phyloP scores from a whole-genome alignment of 2,888 invertebrate species.

The Caenorhabditis auriculariae region DNA sequence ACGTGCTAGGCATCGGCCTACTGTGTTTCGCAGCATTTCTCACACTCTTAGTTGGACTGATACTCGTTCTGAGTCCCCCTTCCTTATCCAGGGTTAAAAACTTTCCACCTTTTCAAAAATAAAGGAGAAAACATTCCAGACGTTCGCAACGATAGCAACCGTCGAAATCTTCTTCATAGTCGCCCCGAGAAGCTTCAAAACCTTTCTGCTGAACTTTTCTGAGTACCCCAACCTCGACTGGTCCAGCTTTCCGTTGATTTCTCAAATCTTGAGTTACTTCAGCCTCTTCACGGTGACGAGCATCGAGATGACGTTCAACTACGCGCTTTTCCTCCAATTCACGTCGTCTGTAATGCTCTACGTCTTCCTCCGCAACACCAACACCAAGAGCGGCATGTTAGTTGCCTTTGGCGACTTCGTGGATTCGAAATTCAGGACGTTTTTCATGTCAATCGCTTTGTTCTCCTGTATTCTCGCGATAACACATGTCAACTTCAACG shows the following conservation, averaged over 20 bases:
- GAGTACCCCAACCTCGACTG: constrained; percentile 1
- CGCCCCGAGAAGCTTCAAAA: too few relatives aligned
- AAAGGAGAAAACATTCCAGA: constrained; percentile 9
- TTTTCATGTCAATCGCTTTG: too few relatives aligned
- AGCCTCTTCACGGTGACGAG: constrained; percentile 15
- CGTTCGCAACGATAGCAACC: constrained; percentile 7
- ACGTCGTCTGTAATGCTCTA: constrained; percentile 21
- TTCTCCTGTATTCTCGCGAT: too few relatives aligned
- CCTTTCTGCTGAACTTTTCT: constrained; percentile 1
- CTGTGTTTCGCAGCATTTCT: constrained; percentile 4
- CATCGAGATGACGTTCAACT: constrained; percentile 22
- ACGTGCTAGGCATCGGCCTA: constrained; percentile 1
- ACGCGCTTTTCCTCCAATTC: constrained; percentile 17
- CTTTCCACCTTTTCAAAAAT: constrained; percentile 2
- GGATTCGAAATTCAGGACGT: too few relatives aligned
- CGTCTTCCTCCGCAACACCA: constrained; percentile 11
- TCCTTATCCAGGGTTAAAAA: too few relatives aligned
- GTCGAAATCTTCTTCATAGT: constrained; percentile 13
- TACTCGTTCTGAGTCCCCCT: too few relatives aligned
- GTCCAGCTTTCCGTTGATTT: constrained; percentile 12
- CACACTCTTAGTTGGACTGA: constrained; percentile 8
- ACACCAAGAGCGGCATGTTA: too few relatives aligned
- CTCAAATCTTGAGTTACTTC: constrained; percentile 9
- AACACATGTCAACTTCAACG: constrained; percentile 21
- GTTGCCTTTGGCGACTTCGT: too few relatives aligned